These are phyloP conservation scores for Heliothis virescens DNA, from an alignment of 1,140 invertebrate species.

Conservation along the genomic window DNA sequence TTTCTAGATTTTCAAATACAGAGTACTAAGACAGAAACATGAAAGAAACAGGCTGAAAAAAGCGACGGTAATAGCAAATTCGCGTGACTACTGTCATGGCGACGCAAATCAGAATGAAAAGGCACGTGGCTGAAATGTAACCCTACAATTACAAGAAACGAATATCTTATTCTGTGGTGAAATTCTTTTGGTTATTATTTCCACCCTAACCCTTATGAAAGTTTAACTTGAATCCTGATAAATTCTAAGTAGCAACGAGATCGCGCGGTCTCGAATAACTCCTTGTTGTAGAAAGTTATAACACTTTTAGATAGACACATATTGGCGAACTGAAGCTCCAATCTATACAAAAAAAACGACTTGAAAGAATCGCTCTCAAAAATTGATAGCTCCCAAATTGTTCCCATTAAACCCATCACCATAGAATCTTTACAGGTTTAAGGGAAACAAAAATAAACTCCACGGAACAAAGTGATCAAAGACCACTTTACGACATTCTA, in stretches of 20 bases:
- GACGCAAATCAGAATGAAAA: conserved; percentile 27
- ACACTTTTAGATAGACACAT: too few relatives aligned
- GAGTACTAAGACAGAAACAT: conserved; percentile 12
- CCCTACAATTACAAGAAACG: conserved; percentile 1
- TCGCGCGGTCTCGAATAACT: too few relatives aligned
- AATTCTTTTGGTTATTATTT: too few relatives aligned
- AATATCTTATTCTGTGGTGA: neutral
- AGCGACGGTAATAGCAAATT: conserved; percentile 23
- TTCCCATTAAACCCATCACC: conserved; percentile 16
- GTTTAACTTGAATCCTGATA: too few relatives aligned
- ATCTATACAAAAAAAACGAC: too few relatives aligned
- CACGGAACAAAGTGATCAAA: conserved; percentile 32
- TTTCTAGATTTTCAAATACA: neutral
- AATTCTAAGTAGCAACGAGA: too few relatives aligned
- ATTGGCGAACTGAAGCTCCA: too few relatives aligned
- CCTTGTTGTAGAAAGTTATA: too few relatives aligned
- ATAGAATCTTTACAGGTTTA: neutral
- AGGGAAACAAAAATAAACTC: conserved; percentile 38
- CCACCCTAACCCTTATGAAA: too few relatives aligned
- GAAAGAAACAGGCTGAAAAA: conserved; percentile 22
- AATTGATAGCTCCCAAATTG: conserved; percentile 5
- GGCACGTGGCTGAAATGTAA: conserved; percentile 30
- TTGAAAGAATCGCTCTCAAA: neutral
- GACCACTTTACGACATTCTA: conserved; percentile 40
- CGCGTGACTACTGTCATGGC: conserved; percentile 27